Evolutionary conservation across 2,888 invertebrate species (phyloP), one percentile per base, ranked within the genome.

Genomic region (Eupsilia transversa): DNA sequence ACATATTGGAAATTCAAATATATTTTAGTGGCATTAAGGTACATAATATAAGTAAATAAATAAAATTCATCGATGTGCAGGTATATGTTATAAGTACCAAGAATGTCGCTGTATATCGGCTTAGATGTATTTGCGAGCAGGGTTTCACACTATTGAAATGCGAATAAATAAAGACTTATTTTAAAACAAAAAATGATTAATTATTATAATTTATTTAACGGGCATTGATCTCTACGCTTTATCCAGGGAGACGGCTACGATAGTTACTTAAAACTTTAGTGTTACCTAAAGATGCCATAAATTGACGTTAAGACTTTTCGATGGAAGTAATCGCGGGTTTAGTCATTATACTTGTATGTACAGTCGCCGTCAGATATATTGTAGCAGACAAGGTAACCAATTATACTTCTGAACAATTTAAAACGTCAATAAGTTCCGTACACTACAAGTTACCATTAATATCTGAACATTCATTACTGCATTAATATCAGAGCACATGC

Each of bases 121-220:
- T 43, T 57, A 79, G n/a, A 56, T 49, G n/a, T 49, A 68, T 74
- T 79, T 68, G 75, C 79, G 69, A 79, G 79, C 80, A n/a, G 64
- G 80, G 75, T 80, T 79, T 41, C 20, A 67, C 10, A 52, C 61
- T 72, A 78, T 71, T 57, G 27, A 49, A 72, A 78, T 72, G 30
- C 35, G 35, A 72, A 78, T 72, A 72, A 78, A 35, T 63, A 49
- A 56, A 63, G 14, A 35, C 20, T 63, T 56, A 70, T 76, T 77
- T 56, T 52, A 60, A 72, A 61, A 57, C n/a, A 63, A n/a, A n/a
- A n/a, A n/a, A n/a, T n/a, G n/a, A n/a, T n/a, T n/a, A n/a, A n/a
- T n/a, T n/a, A n/a, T n/a, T n/a, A n/a, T n/a, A n/a, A n/a, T n/a
- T n/a, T n/a, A n/a, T n/a, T n/a, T n/a, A n/a, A 35, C 33, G 46